Evolutionary conservation across 1,140 invertebrate species (phyloP).

Genomic region (Pissodes strobi): DNA sequence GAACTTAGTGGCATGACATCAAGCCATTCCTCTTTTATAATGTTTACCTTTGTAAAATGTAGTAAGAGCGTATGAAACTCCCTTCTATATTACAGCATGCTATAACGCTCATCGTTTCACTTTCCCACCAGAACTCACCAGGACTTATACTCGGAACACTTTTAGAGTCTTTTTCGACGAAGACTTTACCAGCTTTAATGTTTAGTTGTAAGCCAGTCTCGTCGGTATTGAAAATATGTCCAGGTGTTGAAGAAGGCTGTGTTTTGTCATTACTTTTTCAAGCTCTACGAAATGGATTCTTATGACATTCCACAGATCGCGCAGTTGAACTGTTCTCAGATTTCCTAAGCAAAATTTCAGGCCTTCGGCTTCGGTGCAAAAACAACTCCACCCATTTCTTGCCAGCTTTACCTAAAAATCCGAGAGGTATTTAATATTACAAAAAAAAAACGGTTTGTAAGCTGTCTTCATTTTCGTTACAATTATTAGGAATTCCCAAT

Average conservation of each 20-base stretch:
- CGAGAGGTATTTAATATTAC: background rate
- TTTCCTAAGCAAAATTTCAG: conserved; percentile 20
- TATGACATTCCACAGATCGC: conserved; percentile 19
- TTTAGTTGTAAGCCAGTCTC: conserved; percentile 47
- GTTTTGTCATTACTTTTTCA: conserved; percentile 15
- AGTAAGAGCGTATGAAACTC: conserved; percentile 31
- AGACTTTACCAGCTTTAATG: conserved; percentile 43
- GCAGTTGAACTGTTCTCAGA: conserved; percentile 13
- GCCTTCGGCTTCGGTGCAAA: conserved; percentile 16
- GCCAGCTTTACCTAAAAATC: conserved; percentile 24
- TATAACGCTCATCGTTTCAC: conserved; percentile 43
- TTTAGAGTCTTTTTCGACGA: conserved; percentile 51
- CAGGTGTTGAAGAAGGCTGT: conserved; percentile 22
- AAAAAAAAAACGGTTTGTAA: too few species aligned
- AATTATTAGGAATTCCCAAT: conserved; percentile 11
- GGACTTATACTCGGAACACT: conserved; percentile 10
- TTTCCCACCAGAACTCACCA: conserved; percentile 43
- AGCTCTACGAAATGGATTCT: too few species aligned
- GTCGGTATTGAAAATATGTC: too few species aligned
- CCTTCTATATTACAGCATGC: conserved; percentile 39
- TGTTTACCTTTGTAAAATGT: conserved; percentile 52
- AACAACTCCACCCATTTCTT: too few species aligned
- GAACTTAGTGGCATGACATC: too few species aligned
- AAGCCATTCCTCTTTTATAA: conserved; percentile 50
- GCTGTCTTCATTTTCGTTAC: conserved; percentile 11